Evolutionary conservation across 2,888 invertebrate species (phyloP).

Genomic region (Artemia sinica): DNA sequence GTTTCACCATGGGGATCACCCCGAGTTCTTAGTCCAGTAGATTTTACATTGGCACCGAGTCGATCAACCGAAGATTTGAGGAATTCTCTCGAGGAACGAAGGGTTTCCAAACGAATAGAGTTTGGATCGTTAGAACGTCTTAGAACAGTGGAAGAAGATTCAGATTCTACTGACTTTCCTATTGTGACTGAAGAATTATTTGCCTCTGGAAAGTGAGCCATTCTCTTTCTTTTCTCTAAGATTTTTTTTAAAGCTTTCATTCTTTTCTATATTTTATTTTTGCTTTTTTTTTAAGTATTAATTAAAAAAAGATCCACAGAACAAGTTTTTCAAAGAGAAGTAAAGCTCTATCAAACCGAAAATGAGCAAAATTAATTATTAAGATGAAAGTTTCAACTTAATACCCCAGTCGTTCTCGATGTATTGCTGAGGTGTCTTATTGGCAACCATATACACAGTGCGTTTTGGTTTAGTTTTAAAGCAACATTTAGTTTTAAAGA

Average conservation of each 20-base stretch:
- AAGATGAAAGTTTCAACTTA: no score
- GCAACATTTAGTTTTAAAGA: no score
- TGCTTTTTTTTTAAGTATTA: no score
- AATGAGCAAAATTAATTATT: no score
- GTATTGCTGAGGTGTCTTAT: no score
- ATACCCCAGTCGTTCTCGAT: no score
- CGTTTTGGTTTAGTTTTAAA: no score
- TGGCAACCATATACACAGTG: no score
- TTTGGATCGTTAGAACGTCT: neutral
- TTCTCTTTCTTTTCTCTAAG: neutral
- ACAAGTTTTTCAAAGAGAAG: no score
- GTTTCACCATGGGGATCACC: constrained; percentile 38
- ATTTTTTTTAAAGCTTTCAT: neutral
- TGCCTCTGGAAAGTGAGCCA: neutral
- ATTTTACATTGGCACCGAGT: constrained; percentile 33
- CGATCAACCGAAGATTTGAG: constrained; percentile 35
- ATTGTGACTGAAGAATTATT: constrained; percentile 6
- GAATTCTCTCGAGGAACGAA: constrained; percentile 20
- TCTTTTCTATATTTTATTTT: no score
- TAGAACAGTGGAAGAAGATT: constrained; percentile 2
- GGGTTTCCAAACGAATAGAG: constrained; percentile 17
- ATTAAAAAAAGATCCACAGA: no score
- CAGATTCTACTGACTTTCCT: constrained; percentile 5
- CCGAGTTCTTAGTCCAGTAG: constrained; percentile 35
- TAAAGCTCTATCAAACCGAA: no score